Percentiles rank a stretch among this genome's conserved stretches.
These are phyloP conservation scores for Dipus sagitta DNA, from an alignment of 2,797 vertebrate species.

Conservation along the genomic window DNA sequence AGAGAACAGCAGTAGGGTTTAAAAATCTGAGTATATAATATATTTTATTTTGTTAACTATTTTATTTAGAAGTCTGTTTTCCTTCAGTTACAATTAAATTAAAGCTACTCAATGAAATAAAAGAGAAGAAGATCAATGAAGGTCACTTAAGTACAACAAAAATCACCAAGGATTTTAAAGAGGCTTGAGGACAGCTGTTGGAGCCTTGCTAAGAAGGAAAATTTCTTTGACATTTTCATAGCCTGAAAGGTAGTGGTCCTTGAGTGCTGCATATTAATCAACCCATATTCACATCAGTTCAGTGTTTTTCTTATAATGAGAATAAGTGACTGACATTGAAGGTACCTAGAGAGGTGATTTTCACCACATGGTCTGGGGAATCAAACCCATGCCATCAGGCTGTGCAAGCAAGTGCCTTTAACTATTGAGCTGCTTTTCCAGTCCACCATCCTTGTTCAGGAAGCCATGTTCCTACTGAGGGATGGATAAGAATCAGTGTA, in stretches of 20 bases:
- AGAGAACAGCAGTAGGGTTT: neutral
- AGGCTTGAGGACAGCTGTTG: neutral
- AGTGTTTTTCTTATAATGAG: neutral
- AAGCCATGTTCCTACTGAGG: conserved; percentile 51
- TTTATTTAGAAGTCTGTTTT: neutral
- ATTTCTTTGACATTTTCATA: conserved; percentile 25
- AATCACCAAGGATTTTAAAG: neutral
- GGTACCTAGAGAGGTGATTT: neutral
- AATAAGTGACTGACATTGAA: neutral
- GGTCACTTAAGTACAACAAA: neutral
- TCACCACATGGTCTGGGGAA: too few relatives aligned
- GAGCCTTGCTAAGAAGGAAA: neutral
- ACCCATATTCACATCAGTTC: neutral
- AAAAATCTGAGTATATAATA: neutral
- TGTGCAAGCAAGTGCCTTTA: too few relatives aligned
- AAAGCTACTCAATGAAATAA: neutral
- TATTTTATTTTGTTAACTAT: neutral
- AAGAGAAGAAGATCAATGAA: neutral
- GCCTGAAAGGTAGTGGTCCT: neutral
- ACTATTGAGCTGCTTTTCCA: neutral
- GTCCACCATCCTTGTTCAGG: conserved; percentile 71
- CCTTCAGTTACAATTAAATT: neutral
- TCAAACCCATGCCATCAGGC: too few relatives aligned
- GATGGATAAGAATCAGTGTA: conserved; percentile 60
- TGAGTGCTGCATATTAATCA: neutral